phyloP scores from a whole-genome alignment of 2,113 vertebrate species.

The Megaceryle maxima region DNA sequence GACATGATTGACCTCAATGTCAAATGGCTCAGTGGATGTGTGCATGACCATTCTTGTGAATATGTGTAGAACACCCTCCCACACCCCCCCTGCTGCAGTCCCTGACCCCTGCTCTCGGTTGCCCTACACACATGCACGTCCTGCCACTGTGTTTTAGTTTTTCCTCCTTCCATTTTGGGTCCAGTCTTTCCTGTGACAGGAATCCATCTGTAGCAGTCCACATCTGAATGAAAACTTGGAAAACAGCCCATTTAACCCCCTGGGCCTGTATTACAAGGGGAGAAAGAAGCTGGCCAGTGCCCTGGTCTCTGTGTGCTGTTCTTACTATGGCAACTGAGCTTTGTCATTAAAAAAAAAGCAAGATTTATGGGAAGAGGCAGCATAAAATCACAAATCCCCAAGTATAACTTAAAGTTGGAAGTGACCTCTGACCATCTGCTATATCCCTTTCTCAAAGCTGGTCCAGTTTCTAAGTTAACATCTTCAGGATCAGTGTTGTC shows the following conservation, averaged over 20 bases:
- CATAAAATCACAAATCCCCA: neutral
- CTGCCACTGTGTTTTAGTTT: neutral
- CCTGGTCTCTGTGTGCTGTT: neutral
- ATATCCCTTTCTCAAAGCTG: neutral
- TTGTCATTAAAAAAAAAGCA: neutral
- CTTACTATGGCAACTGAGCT: neutral
- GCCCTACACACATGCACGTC: neutral
- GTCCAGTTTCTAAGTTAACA: neutral
- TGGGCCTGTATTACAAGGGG: neutral
- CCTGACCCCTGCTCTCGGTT: neutral
- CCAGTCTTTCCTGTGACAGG: fast-evolving
- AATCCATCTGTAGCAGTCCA: neutral
- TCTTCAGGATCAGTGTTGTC: neutral
- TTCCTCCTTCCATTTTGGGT: neutral
- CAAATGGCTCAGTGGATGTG: constrained; percentile 42
- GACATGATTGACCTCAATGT: constrained; percentile 52
- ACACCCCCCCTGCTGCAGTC: neutral
- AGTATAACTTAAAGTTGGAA: neutral
- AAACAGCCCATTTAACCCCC: neutral
- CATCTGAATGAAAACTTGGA: neutral
- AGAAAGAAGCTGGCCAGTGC: neutral
- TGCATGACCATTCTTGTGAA: constrained; percentile 1
- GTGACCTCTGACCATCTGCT: neutral
- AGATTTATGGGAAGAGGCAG: neutral
- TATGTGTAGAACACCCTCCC: neutral